Conservation (phyloP, 2,797 vertebrate genomes). For the Cottoperca gobio region DNA sequence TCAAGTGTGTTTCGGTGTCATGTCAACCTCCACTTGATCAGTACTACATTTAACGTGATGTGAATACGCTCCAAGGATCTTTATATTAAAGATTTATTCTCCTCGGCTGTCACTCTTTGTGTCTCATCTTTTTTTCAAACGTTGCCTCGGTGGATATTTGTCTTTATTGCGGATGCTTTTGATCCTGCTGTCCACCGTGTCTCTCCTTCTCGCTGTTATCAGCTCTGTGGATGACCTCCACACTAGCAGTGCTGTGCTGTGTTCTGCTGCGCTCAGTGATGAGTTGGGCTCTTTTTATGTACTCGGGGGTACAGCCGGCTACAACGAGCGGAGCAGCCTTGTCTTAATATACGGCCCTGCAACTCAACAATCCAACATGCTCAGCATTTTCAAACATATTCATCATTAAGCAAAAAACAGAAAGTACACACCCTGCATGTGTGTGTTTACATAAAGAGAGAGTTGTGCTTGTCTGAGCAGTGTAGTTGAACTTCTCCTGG, state of each 20-base stretch:
- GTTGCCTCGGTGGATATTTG: conserved; percentile 61
- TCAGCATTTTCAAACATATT: conserved; percentile 57
- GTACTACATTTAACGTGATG: conserved; percentile 6
- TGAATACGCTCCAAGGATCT: conserved; percentile 38
- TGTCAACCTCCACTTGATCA: conserved; percentile 5
- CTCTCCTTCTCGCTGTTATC: conserved; percentile 48
- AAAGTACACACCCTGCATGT: conserved; percentile 15
- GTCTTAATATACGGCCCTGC: conserved; percentile 35
- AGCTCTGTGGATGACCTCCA: conserved; percentile 64
- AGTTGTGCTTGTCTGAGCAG: conserved; percentile 35
- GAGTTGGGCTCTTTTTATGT: conserved; percentile 49
- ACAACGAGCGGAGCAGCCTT: conserved; percentile 36
- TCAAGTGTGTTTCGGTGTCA: conserved; percentile 40
- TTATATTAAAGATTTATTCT: conserved; percentile 24
- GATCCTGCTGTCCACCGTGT: conserved; percentile 63
- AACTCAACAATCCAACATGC: conserved; percentile 30
- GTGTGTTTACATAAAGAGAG: conserved; percentile 33
- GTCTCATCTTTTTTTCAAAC: conserved; percentile 46
- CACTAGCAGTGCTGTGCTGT: conserved; percentile 30
- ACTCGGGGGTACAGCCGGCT: conserved; percentile 14
- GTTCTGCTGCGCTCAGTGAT: conserved; percentile 45
- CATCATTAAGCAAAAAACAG: conserved; percentile 37
- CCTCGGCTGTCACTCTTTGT: conserved; percentile 12
- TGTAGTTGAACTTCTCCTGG: conserved; percentile 10
- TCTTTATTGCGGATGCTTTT: conserved; percentile 60